These are phyloP conservation scores for Antrozous pallidus DNA, from an alignment of 2,797 vertebrate genomes.

Conservation along the genomic window DNA sequence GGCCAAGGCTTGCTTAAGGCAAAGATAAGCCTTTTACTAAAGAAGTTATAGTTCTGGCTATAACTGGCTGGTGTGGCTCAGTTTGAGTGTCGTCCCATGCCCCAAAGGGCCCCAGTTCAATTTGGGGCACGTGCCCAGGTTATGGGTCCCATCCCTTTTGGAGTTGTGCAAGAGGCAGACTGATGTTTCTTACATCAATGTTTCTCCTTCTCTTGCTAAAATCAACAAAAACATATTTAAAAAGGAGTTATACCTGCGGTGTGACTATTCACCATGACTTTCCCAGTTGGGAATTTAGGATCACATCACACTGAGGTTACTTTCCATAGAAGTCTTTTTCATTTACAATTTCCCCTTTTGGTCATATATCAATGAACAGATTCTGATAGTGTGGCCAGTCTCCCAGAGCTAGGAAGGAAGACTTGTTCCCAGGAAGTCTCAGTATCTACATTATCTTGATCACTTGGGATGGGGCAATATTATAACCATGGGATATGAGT, in stretches of 20 bases:
- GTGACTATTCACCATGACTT: neutral
- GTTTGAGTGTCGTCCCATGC: too few species aligned
- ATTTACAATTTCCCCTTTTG: neutral
- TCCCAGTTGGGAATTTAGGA: neutral
- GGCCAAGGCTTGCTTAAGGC: neutral
- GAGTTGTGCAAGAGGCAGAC: too few species aligned
- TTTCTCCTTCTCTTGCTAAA: too few species aligned
- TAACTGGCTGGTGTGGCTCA: too few species aligned
- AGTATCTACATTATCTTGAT: neutral
- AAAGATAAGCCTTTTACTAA: neutral
- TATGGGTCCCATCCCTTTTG: too few species aligned
- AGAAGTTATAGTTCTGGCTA: neutral
- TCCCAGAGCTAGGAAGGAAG: neutral
- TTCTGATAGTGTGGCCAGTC: neutral
- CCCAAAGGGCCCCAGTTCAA: too few species aligned
- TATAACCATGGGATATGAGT: neutral
- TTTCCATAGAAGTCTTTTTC: neutral
- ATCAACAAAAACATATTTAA: too few species aligned
- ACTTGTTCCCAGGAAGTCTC: neutral
- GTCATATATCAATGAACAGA: neutral
- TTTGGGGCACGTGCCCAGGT: too few species aligned
- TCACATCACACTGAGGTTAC: neutral
- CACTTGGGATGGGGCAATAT: neutral
- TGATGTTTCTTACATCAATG: too few species aligned
- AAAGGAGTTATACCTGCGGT: neutral